Evolutionary conservation across 2,888 invertebrate species (phyloP).

Genomic region (Atrina japonica): DNA sequence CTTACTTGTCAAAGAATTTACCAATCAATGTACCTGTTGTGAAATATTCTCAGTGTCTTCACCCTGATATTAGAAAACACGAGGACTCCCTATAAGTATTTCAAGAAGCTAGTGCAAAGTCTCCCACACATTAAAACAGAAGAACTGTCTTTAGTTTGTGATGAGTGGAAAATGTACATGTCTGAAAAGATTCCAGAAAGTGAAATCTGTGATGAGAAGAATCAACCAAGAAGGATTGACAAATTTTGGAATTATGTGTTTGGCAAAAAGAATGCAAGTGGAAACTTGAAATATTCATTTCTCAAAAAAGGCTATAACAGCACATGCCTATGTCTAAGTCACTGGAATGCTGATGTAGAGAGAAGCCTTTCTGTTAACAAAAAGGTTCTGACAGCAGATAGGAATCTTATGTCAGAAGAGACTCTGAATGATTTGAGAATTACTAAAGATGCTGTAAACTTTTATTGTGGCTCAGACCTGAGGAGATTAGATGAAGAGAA

Average conservation of each 20-base stretch:
- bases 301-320: slow-evolving; percentile 31
- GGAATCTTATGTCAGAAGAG: not conserved
- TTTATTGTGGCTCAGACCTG: not conserved
- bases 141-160: too few species aligned
- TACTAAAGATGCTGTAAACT: not conserved
- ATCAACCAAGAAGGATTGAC: slow-evolving; percentile 25
- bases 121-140: too few species aligned
- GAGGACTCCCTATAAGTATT: slow-evolving; percentile 2
- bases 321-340: slow-evolving; percentile 26
- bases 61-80: slow-evolving; percentile 34
- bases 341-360: slow-evolving; percentile 44
- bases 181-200: too few species aligned
- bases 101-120: slow-evolving; percentile 2
- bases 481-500: too few species aligned
- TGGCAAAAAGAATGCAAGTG: slow-evolving; percentile 16
- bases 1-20: slow-evolving; percentile 17
- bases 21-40: slow-evolving; percentile 16
- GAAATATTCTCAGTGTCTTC: slow-evolving; percentile 25
- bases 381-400: slow-evolving; percentile 10
- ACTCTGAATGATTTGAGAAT: slow-evolving; percentile 6
- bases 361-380: slow-evolving; percentile 35
- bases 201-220: slow-evolving; percentile 19
- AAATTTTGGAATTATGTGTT: slow-evolving; percentile 39
- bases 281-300: slow-evolving; percentile 18
- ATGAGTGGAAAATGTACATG: too few species aligned